Conservation (phyloP, 2,113 vertebrate genomes). For the Salvelinus namaycush region DNA sequence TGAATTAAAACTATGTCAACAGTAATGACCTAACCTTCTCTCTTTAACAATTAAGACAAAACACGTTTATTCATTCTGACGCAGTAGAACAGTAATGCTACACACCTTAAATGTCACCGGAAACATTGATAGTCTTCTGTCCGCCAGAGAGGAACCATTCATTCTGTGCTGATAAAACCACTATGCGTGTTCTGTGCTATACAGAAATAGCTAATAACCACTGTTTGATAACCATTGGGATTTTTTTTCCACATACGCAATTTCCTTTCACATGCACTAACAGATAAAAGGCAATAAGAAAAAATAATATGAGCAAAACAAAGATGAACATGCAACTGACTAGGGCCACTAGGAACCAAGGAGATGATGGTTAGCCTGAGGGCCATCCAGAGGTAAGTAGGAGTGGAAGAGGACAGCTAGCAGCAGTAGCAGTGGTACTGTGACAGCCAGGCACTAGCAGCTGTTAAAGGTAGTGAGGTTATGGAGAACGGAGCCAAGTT, state of each 20-base stretch:
- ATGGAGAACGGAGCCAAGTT: conserved; percentile 56
- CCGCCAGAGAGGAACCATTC: conserved; percentile 25
- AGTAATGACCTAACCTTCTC: conserved; percentile 31
- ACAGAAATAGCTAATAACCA: too few species aligned
- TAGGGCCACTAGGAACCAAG: neutral
- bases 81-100: conserved; percentile 18
- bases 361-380: conserved; percentile 14
- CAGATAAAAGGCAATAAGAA: too few species aligned
- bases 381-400: conserved; percentile 18
- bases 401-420: neutral
- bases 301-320: too few species aligned
- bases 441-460: conserved; percentile 51
- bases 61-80: conserved; percentile 22
- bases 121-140: conserved; percentile 23
- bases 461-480: conserved; percentile 54
- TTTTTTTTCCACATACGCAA: too few species aligned
- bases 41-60: conserved; percentile 22
- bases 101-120: conserved; percentile 55
- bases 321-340: too few species aligned
- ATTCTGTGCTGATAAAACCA: conserved; percentile 4
- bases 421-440: conserved; percentile 8
- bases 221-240: too few species aligned
- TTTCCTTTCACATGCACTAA: too few species aligned
- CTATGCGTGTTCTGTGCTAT: too few species aligned
- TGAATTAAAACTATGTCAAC: conserved; percentile 29